phyloP scores from a whole-genome alignment of 2,888 invertebrate species.

The Rhyacophila evoluta region DNA sequence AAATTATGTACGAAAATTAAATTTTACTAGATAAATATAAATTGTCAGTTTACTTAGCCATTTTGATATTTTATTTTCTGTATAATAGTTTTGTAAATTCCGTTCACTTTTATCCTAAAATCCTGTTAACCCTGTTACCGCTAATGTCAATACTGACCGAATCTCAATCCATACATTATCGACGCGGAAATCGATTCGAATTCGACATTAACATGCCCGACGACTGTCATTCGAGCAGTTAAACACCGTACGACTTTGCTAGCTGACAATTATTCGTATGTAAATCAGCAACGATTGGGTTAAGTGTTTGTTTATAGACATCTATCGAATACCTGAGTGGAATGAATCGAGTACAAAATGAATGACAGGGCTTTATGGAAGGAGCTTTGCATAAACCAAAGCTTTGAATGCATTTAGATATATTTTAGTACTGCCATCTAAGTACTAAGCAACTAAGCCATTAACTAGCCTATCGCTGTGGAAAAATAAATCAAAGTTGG shows the following conservation, averaged over 20 bases:
- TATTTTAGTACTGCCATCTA: no score
- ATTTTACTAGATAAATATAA: no score
- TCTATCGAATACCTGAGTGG: background rate
- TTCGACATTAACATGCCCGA: background rate
- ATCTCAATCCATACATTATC: background rate
- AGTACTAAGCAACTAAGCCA: no score
- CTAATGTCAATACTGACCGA: background rate
- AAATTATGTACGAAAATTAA: no score
- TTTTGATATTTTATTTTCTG: no score
- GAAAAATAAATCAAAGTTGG: no score
- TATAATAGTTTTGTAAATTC: no score
- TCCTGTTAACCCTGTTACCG: background rate
- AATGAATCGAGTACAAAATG: background rate
- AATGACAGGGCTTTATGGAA: background rate
- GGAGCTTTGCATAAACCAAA: background rate
- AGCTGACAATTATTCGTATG: conserved; percentile 3
- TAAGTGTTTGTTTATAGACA: background rate
- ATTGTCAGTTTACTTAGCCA: no score
- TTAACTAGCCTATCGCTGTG: no score
- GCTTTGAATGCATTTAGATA: background rate
- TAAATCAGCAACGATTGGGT: background rate
- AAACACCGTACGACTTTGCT: background rate
- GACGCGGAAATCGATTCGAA: conserved; percentile 2
- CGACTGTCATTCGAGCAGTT: conserved; percentile 4
- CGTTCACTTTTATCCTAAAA: no score